Conservation (phyloP, 2,113 vertebrate genomes). For the Mustelus asterias region DNA sequence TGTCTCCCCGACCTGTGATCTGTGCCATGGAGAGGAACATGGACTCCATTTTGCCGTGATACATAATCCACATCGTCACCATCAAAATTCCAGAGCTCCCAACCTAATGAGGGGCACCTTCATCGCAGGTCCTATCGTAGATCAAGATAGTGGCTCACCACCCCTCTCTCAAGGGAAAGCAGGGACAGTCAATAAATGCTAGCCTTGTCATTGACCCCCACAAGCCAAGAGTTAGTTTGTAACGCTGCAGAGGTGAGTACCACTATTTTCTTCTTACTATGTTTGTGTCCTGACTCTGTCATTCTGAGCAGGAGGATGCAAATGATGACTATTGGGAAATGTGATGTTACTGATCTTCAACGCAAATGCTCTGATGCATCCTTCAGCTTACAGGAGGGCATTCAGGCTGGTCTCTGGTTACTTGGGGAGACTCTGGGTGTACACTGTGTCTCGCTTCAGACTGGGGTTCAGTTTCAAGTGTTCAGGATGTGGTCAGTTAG, state of each 20-base stretch:
- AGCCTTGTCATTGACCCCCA: not conserved
- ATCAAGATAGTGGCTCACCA: not conserved
- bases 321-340: slow-evolving; percentile 25
- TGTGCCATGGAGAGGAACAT: not conserved
- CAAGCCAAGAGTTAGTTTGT: not conserved
- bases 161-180: not conserved
- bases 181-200: not conserved
- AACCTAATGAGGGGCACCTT: not conserved
- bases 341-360: not conserved
- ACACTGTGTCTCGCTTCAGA: not conserved
- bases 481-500: not conserved
- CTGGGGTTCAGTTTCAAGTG: not conserved
- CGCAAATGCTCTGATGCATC: slow-evolving; percentile 10
- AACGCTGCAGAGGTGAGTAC: not conserved
- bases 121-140: not conserved
- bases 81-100: not conserved
- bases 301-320: not conserved
- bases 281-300: not conserved
- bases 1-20: not conserved
- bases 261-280: not conserved
- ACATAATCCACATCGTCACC: not conserved
- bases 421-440: too few relatives aligned
- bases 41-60: not conserved
- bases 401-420: not conserved
- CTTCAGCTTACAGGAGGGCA: not conserved